Evolutionary conservation across 2,113 vertebrate genomes (phyloP), one percentile per base, ranked within the genome.

Genomic region (Nothobranchius kuhntae): DNA sequence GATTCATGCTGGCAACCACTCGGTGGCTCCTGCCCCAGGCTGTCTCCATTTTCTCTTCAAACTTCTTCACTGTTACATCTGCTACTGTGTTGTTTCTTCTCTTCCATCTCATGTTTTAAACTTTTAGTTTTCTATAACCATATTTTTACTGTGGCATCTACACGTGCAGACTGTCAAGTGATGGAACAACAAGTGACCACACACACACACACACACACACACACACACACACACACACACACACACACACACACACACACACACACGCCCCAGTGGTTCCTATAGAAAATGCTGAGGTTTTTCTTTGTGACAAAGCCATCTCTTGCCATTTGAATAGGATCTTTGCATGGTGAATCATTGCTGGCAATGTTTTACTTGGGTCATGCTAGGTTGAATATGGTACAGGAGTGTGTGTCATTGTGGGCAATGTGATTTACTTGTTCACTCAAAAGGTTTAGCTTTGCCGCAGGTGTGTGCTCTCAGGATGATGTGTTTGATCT

Each of bases 381-480:
- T 80, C 81, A 78, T 53, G 26, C 56, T 7, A 53, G 68, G 55
- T 38, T 24, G 7, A 75, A 60, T 44, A 50, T 59, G 46, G 53
- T 65, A 44, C 2, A 9, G 48, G 55, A 42, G 68, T 70, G 63
- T 53, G 11, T 10, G 15, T 71, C 7, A 70, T 50, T 79, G 77
- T 80, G 64, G 80, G 67, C 77, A 47, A 45, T 61, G 73, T 79
- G 77, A 77, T 84, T 80, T 84, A 78, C 78, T 84, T 71, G 71
- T 77, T 79, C 61, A 82, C 62, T 73, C 36, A 36, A 11, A 53
- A 58, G 73, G 78, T 59, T 81, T 65, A 60, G 51, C 50, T 44
- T 67, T 17, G 55, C 73, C 83, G 81, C 88, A 84, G 84, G 83
- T 86, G 86, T 86, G 83, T 76, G 77, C 70, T 84, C 61, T 65